Base-by-base conservation (phyloP, 2,888 invertebrate genomes). In the Hypsopygia costalis region DNA sequence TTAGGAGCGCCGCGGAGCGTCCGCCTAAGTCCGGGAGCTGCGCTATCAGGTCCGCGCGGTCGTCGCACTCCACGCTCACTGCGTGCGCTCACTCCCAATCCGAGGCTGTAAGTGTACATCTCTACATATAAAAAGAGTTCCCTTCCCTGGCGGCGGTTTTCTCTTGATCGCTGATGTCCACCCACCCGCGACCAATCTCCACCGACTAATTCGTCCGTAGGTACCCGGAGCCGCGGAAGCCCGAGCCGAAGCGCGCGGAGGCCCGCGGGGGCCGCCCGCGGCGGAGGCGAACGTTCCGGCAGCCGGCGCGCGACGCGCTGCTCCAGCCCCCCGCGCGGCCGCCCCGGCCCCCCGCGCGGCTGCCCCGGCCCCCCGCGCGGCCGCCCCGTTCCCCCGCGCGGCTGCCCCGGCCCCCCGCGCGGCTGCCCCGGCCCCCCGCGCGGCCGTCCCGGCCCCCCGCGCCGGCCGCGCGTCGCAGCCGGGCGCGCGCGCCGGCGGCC, bases 81-180 rank as follows among this genome's bases (percentile, higher is more conserved):
- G 16, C 39, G 27, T 33, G 30, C 45, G 38, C 71, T 72, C 62
- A 65, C 63, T 22, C 80, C 78, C 27, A 81, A 75, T 51, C 77
- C 78, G 3, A 69, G 81, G 11, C 67, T 81, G 81, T 81, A 11
- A 67, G 81, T 69, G 35, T 1, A n/a, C n/a, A n/a, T n/a, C n/a
- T n/a, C n/a, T n/a, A n/a, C n/a, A n/a, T n/a, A n/a, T n/a, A n/a
- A n/a, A n/a, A n/a, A n/a, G n/a, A n/a, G n/a, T n/a, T n/a, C n/a
- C n/a, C n/a, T n/a, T n/a, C n/a, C n/a, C n/a, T n/a, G n/a, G n/a
- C n/a, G n/a, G n/a, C n/a, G n/a, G n/a, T n/a, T n/a, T n/a, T n/a
- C n/a, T n/a, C n/a, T n/a, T n/a, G n/a, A n/a, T 8, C 12, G 11
- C 11, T 10, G 12, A 1, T 6, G 31, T 16, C 3, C 16, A 4